phyloP scores from a whole-genome alignment of 2,797 vertebrate genomes.

The Acestrorhynchus altus region DNA sequence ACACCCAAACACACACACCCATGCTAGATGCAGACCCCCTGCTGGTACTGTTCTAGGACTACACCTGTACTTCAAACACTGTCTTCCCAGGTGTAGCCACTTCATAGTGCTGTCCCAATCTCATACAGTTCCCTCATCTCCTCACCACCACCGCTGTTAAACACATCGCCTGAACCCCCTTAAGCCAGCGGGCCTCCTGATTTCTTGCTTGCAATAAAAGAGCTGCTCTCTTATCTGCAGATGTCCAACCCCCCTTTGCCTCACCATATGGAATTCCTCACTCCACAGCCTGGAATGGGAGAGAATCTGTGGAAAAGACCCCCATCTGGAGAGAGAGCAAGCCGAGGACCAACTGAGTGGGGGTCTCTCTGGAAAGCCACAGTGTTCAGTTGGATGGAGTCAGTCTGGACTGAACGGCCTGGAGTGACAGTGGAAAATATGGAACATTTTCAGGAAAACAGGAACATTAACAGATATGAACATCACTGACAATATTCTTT shows the following conservation, averaged over 20 bases:
- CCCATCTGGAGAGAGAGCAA: slow-evolving; percentile 54
- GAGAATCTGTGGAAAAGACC: slow-evolving; percentile 47
- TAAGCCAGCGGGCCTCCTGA: slow-evolving; percentile 36
- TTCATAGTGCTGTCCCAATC: neutral
- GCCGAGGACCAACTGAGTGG: slow-evolving; percentile 34
- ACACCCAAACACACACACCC: too few relatives aligned
- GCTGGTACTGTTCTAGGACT: neutral
- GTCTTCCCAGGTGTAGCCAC: neutral
- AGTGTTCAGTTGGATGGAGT: slow-evolving; percentile 6
- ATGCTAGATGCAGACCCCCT: neutral
- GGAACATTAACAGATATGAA: too few relatives aligned
- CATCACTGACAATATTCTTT: too few relatives aligned
- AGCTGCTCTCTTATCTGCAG: slow-evolving; percentile 62
- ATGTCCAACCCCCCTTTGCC: slow-evolving; percentile 57
- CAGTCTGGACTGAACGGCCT: slow-evolving; percentile 35
- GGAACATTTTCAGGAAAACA: too few relatives aligned
- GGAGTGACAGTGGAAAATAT: too few relatives aligned
- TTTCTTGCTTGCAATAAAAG: slow-evolving; percentile 60
- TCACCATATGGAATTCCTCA: slow-evolving; percentile 67
- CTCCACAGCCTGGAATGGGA: slow-evolving; percentile 45
- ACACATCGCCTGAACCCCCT: slow-evolving; percentile 37
- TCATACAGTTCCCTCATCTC: neutral
- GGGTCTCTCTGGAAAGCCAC: slow-evolving; percentile 33
- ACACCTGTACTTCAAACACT: slow-evolving; percentile 20
- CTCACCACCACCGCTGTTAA: slow-evolving; percentile 50